These are phyloP conservation scores for Tringa solitaria DNA, from an alignment of 2,113 vertebrate species.

Conservation along the genomic window DNA sequence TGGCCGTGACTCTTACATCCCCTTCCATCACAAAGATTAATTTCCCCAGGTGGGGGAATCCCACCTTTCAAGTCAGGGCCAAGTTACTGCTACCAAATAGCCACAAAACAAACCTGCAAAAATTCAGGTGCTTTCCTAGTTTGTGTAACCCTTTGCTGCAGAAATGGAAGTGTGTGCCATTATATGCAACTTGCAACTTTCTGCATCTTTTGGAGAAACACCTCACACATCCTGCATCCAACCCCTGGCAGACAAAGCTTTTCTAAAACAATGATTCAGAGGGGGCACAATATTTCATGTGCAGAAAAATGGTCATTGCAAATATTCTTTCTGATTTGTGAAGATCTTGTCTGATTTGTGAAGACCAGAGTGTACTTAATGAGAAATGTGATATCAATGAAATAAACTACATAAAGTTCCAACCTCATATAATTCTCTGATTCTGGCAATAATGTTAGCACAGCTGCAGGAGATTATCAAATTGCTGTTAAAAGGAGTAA, in stretches of 20 bases:
- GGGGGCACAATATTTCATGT: not conserved
- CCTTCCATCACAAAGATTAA: not conserved
- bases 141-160: not conserved
- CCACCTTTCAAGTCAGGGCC: not conserved
- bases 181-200: not conserved
- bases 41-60: not conserved
- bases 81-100: not conserved
- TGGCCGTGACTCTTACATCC: not conserved
- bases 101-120: not conserved
- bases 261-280: not conserved
- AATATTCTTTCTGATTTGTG: not conserved
- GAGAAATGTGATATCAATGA: not conserved
- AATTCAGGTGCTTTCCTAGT: not conserved
- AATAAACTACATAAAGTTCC: not conserved
- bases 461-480: not conserved
- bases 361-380: not conserved
- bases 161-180: not conserved
- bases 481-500: not conserved
- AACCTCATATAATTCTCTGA: no score
- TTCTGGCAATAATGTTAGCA: not conserved
- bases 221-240: rapidly evolving
- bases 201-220: not conserved
- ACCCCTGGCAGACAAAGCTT: not conserved
- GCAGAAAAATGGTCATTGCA: not conserved
- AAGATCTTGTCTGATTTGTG: not conserved